phyloP scores from a whole-genome alignment of 1,140 invertebrate species.

The Apocrypta bakeri region DNA sequence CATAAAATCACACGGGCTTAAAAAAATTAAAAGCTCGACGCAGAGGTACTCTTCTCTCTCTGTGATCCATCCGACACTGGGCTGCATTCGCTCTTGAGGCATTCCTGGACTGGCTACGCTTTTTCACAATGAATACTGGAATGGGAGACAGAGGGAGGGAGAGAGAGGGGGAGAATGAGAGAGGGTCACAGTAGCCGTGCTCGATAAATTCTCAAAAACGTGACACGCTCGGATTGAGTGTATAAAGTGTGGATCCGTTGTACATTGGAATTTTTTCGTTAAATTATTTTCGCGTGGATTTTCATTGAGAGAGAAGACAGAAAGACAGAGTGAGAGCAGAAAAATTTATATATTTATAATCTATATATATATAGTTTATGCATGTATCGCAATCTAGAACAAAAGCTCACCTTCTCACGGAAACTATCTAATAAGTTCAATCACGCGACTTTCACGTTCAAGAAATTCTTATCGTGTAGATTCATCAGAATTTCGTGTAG shows the following conservation, averaged over 20 bases:
- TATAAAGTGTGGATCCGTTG: neutral
- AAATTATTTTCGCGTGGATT: neutral
- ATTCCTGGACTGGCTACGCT: neutral
- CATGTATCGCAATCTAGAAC: neutral
- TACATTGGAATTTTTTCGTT: neutral
- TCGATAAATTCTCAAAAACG: slow-evolving; percentile 15
- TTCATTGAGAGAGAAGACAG: neutral
- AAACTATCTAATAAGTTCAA: neutral
- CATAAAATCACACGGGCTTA: slow-evolving; percentile 2
- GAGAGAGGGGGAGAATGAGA: neutral
- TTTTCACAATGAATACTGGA: neutral
- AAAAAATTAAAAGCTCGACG: slow-evolving; percentile 38
- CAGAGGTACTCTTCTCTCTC: too few species aligned
- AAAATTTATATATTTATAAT: too few species aligned
- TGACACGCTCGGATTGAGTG: neutral
- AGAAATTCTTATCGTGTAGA: neutral
- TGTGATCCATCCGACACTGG: slow-evolving; percentile 24
- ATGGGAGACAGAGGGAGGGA: too few species aligned
- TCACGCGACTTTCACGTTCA: neutral
- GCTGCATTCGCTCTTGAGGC: neutral
- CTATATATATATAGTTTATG: too few species aligned
- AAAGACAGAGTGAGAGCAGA: too few species aligned
- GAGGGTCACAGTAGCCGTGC: neutral
- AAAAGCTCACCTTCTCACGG: neutral
- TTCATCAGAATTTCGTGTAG: slow-evolving; percentile 15